Percentiles rank a stretch among this genome's conserved stretches.
phyloP scores from a whole-genome alignment of 1,140 invertebrate species.

The Drosophila sp. region DNA sequence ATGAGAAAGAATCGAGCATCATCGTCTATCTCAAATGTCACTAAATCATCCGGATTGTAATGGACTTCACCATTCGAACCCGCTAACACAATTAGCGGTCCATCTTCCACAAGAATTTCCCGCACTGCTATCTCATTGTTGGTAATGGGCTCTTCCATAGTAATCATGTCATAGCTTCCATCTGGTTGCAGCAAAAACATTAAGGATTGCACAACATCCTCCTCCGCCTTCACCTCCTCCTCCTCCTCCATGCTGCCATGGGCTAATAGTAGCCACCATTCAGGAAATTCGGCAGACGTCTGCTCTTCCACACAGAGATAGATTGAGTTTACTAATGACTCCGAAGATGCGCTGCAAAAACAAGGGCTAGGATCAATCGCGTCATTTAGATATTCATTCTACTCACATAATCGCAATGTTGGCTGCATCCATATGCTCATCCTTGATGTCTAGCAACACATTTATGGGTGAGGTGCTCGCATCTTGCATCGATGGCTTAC shows the following conservation, averaged over 20 bases:
- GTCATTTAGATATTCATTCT: not conserved
- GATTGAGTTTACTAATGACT: not conserved
- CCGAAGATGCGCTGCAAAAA: not conserved
- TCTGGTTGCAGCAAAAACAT: conserved; percentile 10
- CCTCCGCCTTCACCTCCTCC: too few relatives aligned
- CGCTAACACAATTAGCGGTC: conserved; percentile 17
- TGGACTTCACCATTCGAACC: not conserved
- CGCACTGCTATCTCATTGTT: not conserved
- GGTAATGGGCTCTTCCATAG: too few relatives aligned
- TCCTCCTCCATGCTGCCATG: too few relatives aligned
- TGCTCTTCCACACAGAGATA: not conserved
- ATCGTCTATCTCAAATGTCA: conserved; percentile 15
- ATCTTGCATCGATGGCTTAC: not conserved
- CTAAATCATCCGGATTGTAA: conserved; percentile 18
- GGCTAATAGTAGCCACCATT: not conserved
- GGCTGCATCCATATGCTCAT: not conserved
- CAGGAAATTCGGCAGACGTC: too few relatives aligned
- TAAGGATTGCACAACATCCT: not conserved
- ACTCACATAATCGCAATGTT: not conserved
- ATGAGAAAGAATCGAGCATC: conserved; percentile 3
- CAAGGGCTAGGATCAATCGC: not conserved
- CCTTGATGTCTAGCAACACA: not conserved
- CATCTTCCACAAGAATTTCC: conserved; percentile 25
- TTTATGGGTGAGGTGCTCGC: too few relatives aligned
- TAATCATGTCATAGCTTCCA: conserved; percentile 9